Base-by-base conservation (phyloP, 2,797 vertebrate genomes). In the Picus viridis region DNA sequence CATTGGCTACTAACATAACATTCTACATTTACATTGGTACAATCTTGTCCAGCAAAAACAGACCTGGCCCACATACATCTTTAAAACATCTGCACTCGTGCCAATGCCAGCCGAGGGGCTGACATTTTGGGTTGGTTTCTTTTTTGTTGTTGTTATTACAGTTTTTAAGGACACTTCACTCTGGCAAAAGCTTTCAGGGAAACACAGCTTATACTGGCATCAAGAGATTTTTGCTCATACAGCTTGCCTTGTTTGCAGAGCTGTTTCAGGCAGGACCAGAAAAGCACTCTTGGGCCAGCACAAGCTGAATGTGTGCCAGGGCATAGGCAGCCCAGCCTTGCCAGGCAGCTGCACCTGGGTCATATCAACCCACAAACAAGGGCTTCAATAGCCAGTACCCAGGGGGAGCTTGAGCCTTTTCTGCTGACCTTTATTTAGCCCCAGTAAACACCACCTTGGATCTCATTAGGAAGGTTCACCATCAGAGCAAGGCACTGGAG, bases 161-260 rank as follows among this genome's bases (percentile, higher is more conserved):
- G 61, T 93, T 93, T 94, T 95, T 86, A 89, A 94, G 92, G 93
- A 89, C 93, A 92, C 93, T 95, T 95, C 85, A 70, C 23, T 7
- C 64, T 93, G 90, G 93, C 86, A 94, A 93, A 94, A 88, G 76
- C 92, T 92, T 87, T 89, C 73, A 57, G 76, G 83, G 73, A 82
- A 92, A 83, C 49, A n/a, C 63, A 93, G 93, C 94, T 96, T 93
- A 89, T 92, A 93, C 94, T 94, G 94, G 93, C 90, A 93, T 67
- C 30, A 2, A 70, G 76, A 81, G 93, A 77, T 83, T 95, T 94
- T 90, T 93, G 57, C 90, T 94, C 90, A 89, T 93, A 90, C 77
- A 88, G 92, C 82, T 79, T 63, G 57, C 93, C 89, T 88, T 92
- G 83, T 96, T 87, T 87, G 86, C 87, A 93, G 90, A 95, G n/a